phyloP scores from a whole-genome alignment of 37 sponge, comb jelly and placozoan species.

The Aphrocallistes beatrix region DNA sequence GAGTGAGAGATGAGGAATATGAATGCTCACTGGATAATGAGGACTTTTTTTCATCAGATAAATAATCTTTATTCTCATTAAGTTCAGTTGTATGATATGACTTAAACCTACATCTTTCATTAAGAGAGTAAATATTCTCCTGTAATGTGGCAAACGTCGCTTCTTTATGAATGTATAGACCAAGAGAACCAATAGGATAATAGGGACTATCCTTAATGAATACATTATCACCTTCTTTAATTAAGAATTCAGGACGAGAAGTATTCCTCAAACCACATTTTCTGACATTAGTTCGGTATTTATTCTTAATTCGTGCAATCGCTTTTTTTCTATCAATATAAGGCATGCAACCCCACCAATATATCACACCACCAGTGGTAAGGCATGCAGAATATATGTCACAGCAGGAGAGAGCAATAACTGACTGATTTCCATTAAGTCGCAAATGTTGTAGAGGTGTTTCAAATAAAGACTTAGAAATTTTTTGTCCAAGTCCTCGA shows the following conservation, averaged over 20 bases:
- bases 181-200: not conserved
- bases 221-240: not conserved
- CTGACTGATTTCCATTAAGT: slow-evolving; percentile 21
- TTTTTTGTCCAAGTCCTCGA: not conserved
- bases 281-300: not conserved
- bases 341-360: slow-evolving; percentile 58
- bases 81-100: not conserved
- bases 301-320: not conserved
- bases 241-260: not conserved
- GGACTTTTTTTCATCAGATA: too few relatives aligned
- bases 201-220: not conserved
- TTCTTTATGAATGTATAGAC: not conserved
- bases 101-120: slow-evolving; percentile 9
- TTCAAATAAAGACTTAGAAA: not conserved
- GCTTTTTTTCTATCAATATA: not conserved
- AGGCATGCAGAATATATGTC: slow-evolving; percentile 55
- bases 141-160: not conserved
- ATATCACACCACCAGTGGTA: slow-evolving; percentile 55
- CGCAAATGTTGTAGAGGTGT: not conserved
- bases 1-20: not conserved
- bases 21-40: not conserved
- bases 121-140: slow-evolving; percentile 7
- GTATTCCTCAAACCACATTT: not conserved
- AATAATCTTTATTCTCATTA: not conserved
- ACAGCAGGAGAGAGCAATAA: slow-evolving; percentile 32